A percentile compares a stretch with the other conserved stretches of the same genome.
These are phyloP conservation scores for Stictonetta naevosa DNA, from an alignment of 2,113 vertebrate genomes.

Conservation along the genomic window DNA sequence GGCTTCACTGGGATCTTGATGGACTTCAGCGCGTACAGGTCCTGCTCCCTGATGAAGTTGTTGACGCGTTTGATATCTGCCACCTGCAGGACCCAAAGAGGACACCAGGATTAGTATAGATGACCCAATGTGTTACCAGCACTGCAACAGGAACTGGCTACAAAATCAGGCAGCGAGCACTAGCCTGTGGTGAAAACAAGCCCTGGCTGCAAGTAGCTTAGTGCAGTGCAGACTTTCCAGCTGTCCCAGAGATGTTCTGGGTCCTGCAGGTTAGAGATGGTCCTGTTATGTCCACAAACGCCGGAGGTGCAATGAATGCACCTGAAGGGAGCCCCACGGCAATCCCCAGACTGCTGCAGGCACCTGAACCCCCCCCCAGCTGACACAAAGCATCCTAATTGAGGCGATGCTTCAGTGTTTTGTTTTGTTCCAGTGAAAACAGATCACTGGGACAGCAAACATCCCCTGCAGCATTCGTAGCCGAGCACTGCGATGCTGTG, in stretches of 20 bases:
- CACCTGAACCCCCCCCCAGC: not conserved
- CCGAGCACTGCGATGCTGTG: not conserved
- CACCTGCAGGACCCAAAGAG: slow-evolving; percentile 79
- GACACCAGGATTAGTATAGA: not conserved
- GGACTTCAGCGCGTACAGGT: slow-evolving; percentile 90
- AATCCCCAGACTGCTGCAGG: not conserved
- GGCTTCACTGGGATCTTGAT: slow-evolving; percentile 92
- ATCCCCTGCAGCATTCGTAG: slow-evolving; percentile 28
- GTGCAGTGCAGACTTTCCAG: not conserved
- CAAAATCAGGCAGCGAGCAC: fast-evolving
- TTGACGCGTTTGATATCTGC: slow-evolving; percentile 93
- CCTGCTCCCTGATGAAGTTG: slow-evolving; percentile 93
- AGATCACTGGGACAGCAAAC: slow-evolving; percentile 50
- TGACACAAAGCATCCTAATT: not conserved
- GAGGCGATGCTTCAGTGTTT: slow-evolving; percentile 9
- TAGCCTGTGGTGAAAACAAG: not conserved
- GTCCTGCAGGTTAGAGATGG: not conserved
- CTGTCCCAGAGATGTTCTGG: not conserved
- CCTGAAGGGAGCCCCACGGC: not conserved
- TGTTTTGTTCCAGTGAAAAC: slow-evolving; percentile 21
- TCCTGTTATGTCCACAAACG: not conserved
- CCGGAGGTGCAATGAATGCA: too few relatives aligned
- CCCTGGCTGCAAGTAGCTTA: not conserved
- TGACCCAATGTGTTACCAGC: not conserved
- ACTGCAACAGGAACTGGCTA: not conserved